These are phyloP conservation scores for Stenurella melanura DNA, from an alignment of 2,888 invertebrate genomes.

Conservation along the genomic window DNA sequence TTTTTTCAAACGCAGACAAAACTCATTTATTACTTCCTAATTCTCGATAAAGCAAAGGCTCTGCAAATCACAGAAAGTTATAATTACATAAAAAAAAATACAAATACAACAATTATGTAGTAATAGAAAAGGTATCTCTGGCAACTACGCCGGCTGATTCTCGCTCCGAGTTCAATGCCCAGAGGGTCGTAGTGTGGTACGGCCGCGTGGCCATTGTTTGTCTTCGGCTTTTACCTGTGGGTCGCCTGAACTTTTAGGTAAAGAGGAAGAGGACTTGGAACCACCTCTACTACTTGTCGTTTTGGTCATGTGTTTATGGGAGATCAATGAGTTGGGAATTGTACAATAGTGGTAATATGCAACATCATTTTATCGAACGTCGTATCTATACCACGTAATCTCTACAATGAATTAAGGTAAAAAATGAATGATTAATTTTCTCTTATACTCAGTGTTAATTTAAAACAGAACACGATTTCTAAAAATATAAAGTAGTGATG, in stretches of 20 bases:
- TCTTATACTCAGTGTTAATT: no score
- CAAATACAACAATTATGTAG: neutral
- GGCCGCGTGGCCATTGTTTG: constrained; percentile 30
- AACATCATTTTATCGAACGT: neutral
- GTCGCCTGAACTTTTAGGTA: constrained; percentile 14
- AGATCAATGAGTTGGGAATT: constrained; percentile 28
- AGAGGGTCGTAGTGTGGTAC: constrained; percentile 22
- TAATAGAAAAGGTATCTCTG: constrained; percentile 10
- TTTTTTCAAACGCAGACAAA: no score
- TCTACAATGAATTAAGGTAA: no score
- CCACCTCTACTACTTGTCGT: constrained; percentile 21
- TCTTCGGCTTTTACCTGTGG: constrained; percentile 31
- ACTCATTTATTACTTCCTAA: no score
- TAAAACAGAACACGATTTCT: no score
- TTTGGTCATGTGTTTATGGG: constrained; percentile 24
- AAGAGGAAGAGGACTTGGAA: constrained; percentile 31
- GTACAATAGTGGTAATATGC: neutral
- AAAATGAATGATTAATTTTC: no score
- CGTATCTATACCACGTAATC: no score
- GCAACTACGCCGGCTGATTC: constrained; percentile 20
- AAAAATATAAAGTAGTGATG: no score
- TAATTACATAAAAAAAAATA: neutral
- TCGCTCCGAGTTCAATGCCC: constrained; percentile 29
- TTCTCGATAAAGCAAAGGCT: no score
- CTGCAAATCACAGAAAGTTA: no score